Evolutionary conservation across 2,113 vertebrate genomes (phyloP), one percentile per base, ranked within the genome.

Genomic region (Myiozetetes cayanensis): DNA sequence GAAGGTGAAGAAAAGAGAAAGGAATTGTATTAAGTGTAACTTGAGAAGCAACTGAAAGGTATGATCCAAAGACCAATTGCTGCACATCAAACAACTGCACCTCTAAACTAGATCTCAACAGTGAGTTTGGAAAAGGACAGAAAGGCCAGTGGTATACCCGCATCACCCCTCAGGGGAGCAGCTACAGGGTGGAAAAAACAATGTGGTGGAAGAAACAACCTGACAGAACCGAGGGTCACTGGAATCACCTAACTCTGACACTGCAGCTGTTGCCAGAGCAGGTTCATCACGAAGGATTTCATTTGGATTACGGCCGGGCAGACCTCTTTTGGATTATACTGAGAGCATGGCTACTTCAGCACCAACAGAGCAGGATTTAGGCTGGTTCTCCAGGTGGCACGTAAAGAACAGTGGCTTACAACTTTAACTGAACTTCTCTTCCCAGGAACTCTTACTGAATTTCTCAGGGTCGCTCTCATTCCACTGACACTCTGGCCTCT

Each of bases 111-210:
- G n/a, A 24, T 50, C 46, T 70, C 70, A 87, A 10, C 37, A 58
- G 15, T 21, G 20, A 87, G 22, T 2, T 62, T 68, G 66, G 61
- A 18, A 74, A 31, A 53, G 28, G 30, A 71, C 62, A 63, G n/a
- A 78, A 78, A 82, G 37, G 31, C 52, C 53, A 80, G 39, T 1
- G 1, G 14, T 23, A 66, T 17, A 84, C 10, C 44, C 17, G 20
- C n/a, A 77, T 25, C 23, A 56, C 19, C 13, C n/a, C 37, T 8
- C n/a, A 86, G 0, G 0, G 14, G 4, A 83, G 30, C 39, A 61
- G 17, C 9, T 75, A 68, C 74, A 61, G 0, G 8, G 15, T 46
- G 31, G 30, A 67, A 85, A 76, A 72, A 70, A 33, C 2, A 66
- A 23, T 0, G 5, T 17, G 14, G 23, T 31, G 18, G 59, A 86